Percentiles rank a stretch among this genome's conserved stretches.
phyloP scores from a whole-genome alignment of 2,113 vertebrate genomes.

The Lycaon pictus region DNA sequence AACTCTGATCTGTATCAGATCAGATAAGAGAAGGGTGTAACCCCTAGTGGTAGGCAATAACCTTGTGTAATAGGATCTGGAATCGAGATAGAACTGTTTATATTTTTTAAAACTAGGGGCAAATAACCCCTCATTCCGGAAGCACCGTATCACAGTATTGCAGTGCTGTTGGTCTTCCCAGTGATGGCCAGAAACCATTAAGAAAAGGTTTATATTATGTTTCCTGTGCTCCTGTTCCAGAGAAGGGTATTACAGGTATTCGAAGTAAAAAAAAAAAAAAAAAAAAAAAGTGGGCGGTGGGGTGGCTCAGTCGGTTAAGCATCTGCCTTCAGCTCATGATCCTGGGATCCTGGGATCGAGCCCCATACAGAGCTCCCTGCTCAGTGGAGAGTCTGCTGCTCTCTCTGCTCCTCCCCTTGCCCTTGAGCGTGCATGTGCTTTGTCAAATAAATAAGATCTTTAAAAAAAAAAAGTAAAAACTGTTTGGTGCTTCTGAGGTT shows the following conservation, averaged over 20 bases:
- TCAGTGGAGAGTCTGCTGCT: neutral
- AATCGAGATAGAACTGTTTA: neutral
- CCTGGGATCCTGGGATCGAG: neutral
- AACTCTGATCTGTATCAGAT: neutral
- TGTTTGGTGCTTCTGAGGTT: neutral
- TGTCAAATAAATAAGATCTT: neutral
- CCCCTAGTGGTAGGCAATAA: neutral
- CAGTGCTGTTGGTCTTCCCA: neutral
- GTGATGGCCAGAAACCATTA: neutral
- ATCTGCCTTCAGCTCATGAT: neutral
- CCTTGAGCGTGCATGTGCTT: fast-evolving
- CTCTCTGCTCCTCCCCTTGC: neutral
- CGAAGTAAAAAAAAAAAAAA: neutral
- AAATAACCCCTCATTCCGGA: neutral
- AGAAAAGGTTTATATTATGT: neutral
- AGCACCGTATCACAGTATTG: neutral
- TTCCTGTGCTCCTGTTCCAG: neutral
- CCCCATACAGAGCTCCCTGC: too few relatives aligned
- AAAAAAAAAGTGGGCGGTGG: neutral
- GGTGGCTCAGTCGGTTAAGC: neutral
- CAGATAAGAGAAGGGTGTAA: neutral
- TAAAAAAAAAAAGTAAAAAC: neutral
- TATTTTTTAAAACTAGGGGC: neutral
- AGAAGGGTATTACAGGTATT: neutral
- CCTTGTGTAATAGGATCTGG: neutral